Evolutionary conservation across 2,888 invertebrate species (phyloP), one percentile per base, ranked within the genome.

Genomic region (Boloria euphrosyne): DNA sequence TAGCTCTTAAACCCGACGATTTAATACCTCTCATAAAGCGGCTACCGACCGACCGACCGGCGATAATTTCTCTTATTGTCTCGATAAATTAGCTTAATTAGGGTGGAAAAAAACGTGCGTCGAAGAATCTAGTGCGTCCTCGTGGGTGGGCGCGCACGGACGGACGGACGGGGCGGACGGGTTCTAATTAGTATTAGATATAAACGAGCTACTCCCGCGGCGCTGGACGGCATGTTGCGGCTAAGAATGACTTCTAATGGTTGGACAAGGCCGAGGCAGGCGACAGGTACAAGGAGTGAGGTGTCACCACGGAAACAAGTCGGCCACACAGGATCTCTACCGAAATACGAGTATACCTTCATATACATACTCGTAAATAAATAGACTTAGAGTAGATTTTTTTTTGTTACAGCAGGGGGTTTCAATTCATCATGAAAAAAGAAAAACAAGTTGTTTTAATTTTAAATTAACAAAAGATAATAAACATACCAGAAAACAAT

Each of bases 11-110:
- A 84, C 73, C 80, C 78, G 77, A 84, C 85, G 81, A 80, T 89
- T 89, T 89, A 89, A 83, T 88, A 85, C 80, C 83, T 80, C 86
- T 89, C 89, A 82, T 90, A 90, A 89, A 89, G 85, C 83, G 86
- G 83, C 71, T 86, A 79, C 77, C 79, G 76, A 80, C 84, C 80
- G 83, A 68, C 75, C 76, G 74, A 74, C 75, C 77, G 77, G 79
- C 87, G 84, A 90, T 90, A 86, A 89, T 86, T 90, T 85, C 84
- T 83, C 84, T 86, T 86, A 88, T 89, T 89, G 90, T 89, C 86
- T 84, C 90, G 85, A 90, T 91, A 91, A 91, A 91, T 90, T 90
- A 91, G 86, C 85, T 89, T 91, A 91, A 91, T 91, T 90, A 89
- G 90, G 89, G 90, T 86, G 88, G 89, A 89, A 89, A 90, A 88